Conservation (phyloP, 2,888 invertebrate species). For the Biston betularia region DNA sequence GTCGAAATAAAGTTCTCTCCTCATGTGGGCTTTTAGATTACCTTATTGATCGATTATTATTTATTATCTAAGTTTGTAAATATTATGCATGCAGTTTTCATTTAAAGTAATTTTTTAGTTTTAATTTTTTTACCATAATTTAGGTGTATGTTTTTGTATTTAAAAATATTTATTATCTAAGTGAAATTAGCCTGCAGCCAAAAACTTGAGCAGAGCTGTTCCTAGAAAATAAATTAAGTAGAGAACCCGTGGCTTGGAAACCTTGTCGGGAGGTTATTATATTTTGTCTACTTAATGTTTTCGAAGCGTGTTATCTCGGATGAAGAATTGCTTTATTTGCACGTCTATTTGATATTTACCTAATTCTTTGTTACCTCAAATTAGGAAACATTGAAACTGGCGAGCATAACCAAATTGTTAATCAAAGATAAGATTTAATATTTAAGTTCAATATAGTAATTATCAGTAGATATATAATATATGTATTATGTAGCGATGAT, state of each 20-base stretch:
- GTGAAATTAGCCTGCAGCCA: slow-evolving; percentile 2
- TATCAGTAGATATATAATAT: too few species aligned
- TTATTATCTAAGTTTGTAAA: too few species aligned
- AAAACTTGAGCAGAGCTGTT: slow-evolving; percentile 3
- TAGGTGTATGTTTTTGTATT: neutral
- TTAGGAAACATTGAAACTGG: slow-evolving; percentile 24
- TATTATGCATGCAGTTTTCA: too few species aligned
- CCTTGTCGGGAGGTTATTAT: slow-evolving; percentile 69
- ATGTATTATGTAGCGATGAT: too few species aligned
- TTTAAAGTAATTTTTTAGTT: neutral
- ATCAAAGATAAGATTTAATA: neutral
- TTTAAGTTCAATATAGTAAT: neutral
- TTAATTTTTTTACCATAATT: neutral
- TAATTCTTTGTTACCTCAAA: slow-evolving; percentile 36
- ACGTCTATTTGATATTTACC: slow-evolving; percentile 21
- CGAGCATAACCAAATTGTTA: neutral
- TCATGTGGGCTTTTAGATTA: too few species aligned
- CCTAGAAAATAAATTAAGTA: slow-evolving; percentile 64
- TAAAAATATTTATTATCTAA: neutral
- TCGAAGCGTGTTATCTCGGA: slow-evolving; percentile 64
- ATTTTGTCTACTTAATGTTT: slow-evolving; percentile 68
- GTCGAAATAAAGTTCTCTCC: too few species aligned
- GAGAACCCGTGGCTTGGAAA: slow-evolving; percentile 55
- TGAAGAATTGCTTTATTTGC: slow-evolving; percentile 66
- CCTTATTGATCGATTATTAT: too few species aligned